A percentile compares a stretch with the other conserved stretches of the same genome.
phyloP scores from a whole-genome alignment of 2,888 invertebrate genomes.

The Orthonychiurus folsomi region DNA sequence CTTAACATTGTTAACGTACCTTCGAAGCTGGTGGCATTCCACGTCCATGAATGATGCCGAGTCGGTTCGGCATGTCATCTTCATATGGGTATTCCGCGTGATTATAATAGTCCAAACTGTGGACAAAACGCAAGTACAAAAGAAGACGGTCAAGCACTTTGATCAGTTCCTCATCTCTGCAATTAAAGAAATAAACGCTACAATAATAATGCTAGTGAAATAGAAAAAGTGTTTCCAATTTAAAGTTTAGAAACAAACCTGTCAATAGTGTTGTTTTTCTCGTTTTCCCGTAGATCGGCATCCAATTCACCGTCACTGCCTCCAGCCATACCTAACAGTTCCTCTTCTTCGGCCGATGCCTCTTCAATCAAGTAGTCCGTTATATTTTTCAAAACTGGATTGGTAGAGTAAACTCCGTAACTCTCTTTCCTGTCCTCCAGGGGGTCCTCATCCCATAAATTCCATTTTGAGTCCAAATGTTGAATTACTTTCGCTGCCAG shows the following conservation, averaged over 20 bases:
- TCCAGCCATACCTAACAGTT: constrained; percentile 57
- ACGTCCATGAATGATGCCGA: constrained; percentile 95
- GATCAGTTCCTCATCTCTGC: constrained; percentile 38
- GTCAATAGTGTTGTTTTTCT: constrained; percentile 62
- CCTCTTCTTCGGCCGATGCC: constrained; percentile 96
- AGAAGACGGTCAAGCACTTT: constrained; percentile 66
- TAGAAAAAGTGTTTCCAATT: neutral
- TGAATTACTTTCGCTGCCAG: constrained; percentile 84
- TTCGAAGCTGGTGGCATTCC: constrained; percentile 78
- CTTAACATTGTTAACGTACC: constrained; percentile 45
- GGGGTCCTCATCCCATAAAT: constrained; percentile 56
- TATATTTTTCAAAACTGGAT: constrained; percentile 91
- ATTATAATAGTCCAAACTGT: constrained; percentile 98
- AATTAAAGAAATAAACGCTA: constrained; percentile 5
- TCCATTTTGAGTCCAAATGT: constrained; percentile 74
- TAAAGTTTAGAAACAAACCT: constrained; percentile 48
- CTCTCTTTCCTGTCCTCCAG: constrained; percentile 45
- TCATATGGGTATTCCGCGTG: constrained; percentile 98
- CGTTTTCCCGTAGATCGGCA: constrained; percentile 45
- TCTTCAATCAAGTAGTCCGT: constrained; percentile 97
- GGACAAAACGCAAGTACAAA: constrained; percentile 88
- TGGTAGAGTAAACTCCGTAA: constrained; percentile 45
- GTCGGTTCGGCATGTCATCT: constrained; percentile 98
- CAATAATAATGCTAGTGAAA: constrained; percentile 1
- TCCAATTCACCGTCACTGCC: constrained; percentile 50